phyloP scores from a whole-genome alignment of 2,113 vertebrate genomes.

The Syngnathus typhle region DNA sequence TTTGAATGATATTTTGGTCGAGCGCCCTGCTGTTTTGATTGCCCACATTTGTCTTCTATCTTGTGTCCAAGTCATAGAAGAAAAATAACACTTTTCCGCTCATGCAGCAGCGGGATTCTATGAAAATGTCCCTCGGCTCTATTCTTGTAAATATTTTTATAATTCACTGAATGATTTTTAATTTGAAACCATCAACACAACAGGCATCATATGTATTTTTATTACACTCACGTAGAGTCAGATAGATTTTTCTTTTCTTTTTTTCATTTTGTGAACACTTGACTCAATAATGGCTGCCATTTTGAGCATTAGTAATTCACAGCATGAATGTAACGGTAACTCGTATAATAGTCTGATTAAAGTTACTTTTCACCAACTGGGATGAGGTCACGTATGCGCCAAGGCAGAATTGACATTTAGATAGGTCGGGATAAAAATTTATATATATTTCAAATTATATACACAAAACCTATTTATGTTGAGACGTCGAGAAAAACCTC shows the following conservation, averaged over 20 bases:
- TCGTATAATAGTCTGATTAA: no score
- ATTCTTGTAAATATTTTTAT: neutral
- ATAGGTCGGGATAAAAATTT: no score
- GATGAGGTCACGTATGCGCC: no score
- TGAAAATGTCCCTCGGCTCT: neutral
- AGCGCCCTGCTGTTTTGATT: conserved; percentile 16
- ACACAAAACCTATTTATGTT: no score
- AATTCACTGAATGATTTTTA: neutral
- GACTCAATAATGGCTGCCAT: no score
- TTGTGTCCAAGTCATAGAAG: neutral
- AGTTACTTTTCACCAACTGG: no score
- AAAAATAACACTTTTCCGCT: neutral
- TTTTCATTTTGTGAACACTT: no score
- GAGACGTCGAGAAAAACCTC: no score
- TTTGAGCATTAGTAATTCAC: no score
- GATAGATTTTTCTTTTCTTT: neutral
- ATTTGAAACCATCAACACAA: neutral
- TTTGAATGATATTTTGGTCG: conserved; percentile 9
- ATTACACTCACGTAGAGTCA: neutral
- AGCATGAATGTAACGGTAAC: no score
- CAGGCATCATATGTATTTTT: neutral
- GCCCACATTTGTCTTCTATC: conserved; percentile 2
- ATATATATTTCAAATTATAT: no score
- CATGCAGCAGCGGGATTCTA: conserved; percentile 1
- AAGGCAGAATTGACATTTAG: no score